Percentiles rank a stretch among this genome's conserved stretches.
Conservation (phyloP, 2,797 vertebrate genomes). For the Eulemur coronatus region DNA sequence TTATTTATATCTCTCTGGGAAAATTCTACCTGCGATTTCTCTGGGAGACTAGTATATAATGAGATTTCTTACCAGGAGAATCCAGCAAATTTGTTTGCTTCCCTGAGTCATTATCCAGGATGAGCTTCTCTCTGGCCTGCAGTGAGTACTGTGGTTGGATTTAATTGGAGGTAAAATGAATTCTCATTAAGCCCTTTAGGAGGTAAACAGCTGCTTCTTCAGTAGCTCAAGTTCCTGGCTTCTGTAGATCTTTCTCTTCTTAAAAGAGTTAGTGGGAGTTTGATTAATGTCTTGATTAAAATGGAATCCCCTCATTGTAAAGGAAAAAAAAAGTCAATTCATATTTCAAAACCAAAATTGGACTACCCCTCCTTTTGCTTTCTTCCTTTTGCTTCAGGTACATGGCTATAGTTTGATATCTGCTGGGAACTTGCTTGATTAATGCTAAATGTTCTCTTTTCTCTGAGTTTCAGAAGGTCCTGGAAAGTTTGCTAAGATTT, state of each 20-base stretch:
- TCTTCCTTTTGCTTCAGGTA: slow-evolving; percentile 4
- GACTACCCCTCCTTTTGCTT: background rate
- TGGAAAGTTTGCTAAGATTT: slow-evolving; percentile 11
- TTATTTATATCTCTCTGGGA: slow-evolving; percentile 31
- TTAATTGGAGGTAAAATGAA: slow-evolving; percentile 65
- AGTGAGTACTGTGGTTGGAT: slow-evolving; percentile 32
- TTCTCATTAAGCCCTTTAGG: slow-evolving; percentile 60
- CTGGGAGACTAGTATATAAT: slow-evolving; percentile 38
- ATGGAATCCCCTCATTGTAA: background rate
- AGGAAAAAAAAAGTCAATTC: slow-evolving; percentile 12
- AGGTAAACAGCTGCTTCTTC: slow-evolving; percentile 46
- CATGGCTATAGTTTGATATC: background rate
- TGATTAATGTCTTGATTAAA: slow-evolving; percentile 64
- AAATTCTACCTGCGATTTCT: slow-evolving; percentile 43
- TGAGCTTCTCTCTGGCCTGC: slow-evolving; percentile 38
- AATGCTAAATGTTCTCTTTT: slow-evolving; percentile 36
- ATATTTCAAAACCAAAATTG: slow-evolving; percentile 47
- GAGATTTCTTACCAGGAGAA: slow-evolving; percentile 46
- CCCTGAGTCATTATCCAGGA: slow-evolving; percentile 45
- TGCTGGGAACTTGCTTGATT: slow-evolving; percentile 26
- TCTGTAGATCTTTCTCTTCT: slow-evolving; percentile 39
- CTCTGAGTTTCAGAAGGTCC: slow-evolving; percentile 17
- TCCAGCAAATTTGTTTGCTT: slow-evolving; percentile 37
- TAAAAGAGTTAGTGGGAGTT: slow-evolving; percentile 50
- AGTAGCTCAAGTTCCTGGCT: slow-evolving; percentile 53